A percentile compares a stretch with the other conserved stretches of the same genome.
These are phyloP conservation scores for Neoniphon sammara DNA, from an alignment of 2,797 vertebrate species.

Conservation along the genomic window DNA sequence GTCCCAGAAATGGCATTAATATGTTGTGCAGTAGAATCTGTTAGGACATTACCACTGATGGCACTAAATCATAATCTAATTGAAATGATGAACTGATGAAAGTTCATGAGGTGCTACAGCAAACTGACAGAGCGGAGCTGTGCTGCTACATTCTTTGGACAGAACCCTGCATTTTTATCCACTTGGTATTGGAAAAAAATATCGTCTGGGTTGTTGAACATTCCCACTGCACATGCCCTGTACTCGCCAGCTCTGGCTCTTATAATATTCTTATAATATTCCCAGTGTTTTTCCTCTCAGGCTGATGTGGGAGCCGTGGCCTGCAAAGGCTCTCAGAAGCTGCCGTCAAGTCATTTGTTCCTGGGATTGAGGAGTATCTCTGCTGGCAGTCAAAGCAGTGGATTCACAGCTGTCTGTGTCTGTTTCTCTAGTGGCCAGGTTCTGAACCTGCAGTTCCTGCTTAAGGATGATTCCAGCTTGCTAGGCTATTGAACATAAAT, in stretches of 20 bases:
- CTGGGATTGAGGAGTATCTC: slow-evolving; percentile 51
- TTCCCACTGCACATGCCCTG: slow-evolving; percentile 54
- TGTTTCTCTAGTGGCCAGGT: slow-evolving; percentile 46
- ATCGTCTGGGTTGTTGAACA: slow-evolving; percentile 36
- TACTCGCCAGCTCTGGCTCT: slow-evolving; percentile 53
- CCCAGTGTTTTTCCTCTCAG: slow-evolving; percentile 45
- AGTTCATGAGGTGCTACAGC: slow-evolving; percentile 43
- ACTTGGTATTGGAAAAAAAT: slow-evolving; percentile 50
- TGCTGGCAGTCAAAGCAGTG: slow-evolving; percentile 59
- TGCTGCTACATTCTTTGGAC: slow-evolving; percentile 12
- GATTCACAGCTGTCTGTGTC: slow-evolving; percentile 64
- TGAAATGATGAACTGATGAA: too few relatives aligned
- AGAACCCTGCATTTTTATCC: slow-evolving; percentile 18
- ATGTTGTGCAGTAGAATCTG: slow-evolving; percentile 58
- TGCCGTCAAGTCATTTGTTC: slow-evolving; percentile 68
- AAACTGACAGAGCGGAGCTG: slow-evolving; percentile 42
- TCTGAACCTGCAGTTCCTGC: slow-evolving; percentile 28
- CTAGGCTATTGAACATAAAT: too few relatives aligned
- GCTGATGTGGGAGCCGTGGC: slow-evolving; percentile 50
- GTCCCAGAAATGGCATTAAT: slow-evolving; percentile 69
- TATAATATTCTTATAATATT: slow-evolving; percentile 17
- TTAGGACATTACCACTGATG: slow-evolving; percentile 57
- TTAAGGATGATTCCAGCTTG: too few relatives aligned
- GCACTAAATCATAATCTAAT: too few relatives aligned
- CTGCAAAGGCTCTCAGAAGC: slow-evolving; percentile 33